phyloP scores from a whole-genome alignment of 2,888 invertebrate species.

The Leistus spinibarbis region DNA sequence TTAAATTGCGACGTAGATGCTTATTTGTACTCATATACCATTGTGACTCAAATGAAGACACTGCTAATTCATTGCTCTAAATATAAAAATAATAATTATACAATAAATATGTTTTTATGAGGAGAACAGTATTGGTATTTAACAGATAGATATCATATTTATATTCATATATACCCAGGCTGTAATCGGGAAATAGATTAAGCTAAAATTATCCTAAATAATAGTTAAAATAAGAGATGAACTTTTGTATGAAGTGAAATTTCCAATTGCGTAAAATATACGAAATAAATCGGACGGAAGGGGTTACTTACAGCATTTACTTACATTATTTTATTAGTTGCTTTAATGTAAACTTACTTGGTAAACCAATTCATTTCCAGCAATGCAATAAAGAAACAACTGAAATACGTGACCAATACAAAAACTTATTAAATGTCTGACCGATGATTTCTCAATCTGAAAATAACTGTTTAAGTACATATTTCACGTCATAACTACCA shows the following conservation, averaged over 20 bases:
- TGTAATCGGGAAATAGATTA: neutral
- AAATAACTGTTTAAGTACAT: neutral
- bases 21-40: constrained; percentile 23
- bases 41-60: constrained; percentile 10
- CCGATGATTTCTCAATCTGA: constrained; percentile 24
- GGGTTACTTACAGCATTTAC: too few species aligned
- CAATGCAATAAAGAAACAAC: constrained; percentile 34
- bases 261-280: too few species aligned
- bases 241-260: too few species aligned
- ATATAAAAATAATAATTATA: too few species aligned
- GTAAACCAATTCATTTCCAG: constrained; percentile 25
- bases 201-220: neutral
- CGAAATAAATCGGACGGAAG: too few species aligned
- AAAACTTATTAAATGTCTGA: constrained; percentile 19
- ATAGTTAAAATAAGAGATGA: too few species aligned
- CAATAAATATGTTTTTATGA: neutral
- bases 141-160: neutral
- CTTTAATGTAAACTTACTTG: constrained; percentile 11
- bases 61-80: constrained; percentile 21
- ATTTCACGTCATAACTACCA: neutral
- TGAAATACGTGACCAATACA: constrained; percentile 30
- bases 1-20: constrained; percentile 18
- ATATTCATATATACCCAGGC: neutral
- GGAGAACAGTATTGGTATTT: neutral
- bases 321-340: too few species aligned